Evolutionary conservation across 2,888 invertebrate genomes (phyloP), one percentile per base, ranked within the genome.

Genomic region (Zhengitettix transpicula): DNA sequence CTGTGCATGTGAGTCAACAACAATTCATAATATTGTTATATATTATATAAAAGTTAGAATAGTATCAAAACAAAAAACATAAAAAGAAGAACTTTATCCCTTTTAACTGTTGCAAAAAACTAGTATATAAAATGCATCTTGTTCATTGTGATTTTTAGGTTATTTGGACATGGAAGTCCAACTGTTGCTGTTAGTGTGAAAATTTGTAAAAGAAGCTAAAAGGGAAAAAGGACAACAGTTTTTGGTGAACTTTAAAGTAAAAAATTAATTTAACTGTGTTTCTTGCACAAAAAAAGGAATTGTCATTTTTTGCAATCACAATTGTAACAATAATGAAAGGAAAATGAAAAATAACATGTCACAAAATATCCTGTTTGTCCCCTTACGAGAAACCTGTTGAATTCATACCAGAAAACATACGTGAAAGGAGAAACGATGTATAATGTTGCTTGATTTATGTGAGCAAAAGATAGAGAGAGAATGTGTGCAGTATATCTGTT

Each of bases 21-120:
- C 60, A 64, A 70, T 71, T 73, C 70, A 71, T 72, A 73, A 71
- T 78, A 78, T 76, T 77, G 77, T 78, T 78, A 78, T 75, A 77
- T 75, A 76, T 61, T 58, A 62, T 58, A 62, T 60, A 66, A 67
- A 67, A 60, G 47, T 44, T 63, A 62, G 61, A 60, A 59, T 63
- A 63, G 63, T 60, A 57, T 54, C 55, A 58, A 54, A 55, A 60
- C 40, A 55, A 58, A 58, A 57, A 56, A 63, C 60, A 56, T 67
- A 66, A 60, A 64, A 65, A 54, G 60, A 61, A 60, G 60, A 61
- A 58, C 60, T 64, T 65, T 64, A 55, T 58, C 66, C 67, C 66
- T 67, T 66, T 65, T 62, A 57, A 58, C 67, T 65, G 67, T 66
- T 67, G 67, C 65, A 66, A 66, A 65, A 28, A 67, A 65, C 59